Percentiles rank a stretch among this genome's conserved stretches.
phyloP scores from a whole-genome alignment of 2,888 invertebrate genomes.

The Gnatocerus cornutus region DNA sequence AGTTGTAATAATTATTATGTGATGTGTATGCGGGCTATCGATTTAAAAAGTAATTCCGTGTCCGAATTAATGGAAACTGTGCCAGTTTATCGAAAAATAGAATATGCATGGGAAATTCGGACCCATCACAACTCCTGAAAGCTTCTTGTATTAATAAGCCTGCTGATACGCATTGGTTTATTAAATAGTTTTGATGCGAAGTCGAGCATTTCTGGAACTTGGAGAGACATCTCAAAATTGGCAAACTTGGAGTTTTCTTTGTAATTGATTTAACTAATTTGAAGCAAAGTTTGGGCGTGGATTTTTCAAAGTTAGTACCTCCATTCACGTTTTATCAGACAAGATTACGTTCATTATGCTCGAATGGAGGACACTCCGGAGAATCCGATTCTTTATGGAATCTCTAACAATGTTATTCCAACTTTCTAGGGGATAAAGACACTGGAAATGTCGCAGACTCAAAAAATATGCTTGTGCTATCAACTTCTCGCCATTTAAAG shows the following conservation, averaged over 20 bases:
- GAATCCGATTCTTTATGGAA: conserved; percentile 18
- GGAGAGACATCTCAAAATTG: conserved; percentile 24
- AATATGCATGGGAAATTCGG: too few species aligned
- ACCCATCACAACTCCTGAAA: background rate
- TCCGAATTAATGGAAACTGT: too few species aligned
- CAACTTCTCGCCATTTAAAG: conserved; percentile 9
- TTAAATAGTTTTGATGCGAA: conserved; percentile 9
- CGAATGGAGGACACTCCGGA: conserved; percentile 23
- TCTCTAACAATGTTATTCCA: conserved; percentile 22
- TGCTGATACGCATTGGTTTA: conserved; percentile 13
- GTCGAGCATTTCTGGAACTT: conserved; percentile 3
- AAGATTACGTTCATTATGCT: conserved; percentile 36
- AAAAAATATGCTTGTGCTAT: background rate
- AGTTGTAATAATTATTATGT: too few species aligned
- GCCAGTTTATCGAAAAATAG: too few species aligned
- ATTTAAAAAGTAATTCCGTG: too few species aligned
- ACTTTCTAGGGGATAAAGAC: background rate
- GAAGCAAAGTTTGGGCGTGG: conserved; percentile 19
- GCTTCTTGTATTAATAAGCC: conserved; percentile 28
- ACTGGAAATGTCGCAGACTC: background rate
- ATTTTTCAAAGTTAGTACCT: conserved; percentile 34
- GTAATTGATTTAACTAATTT: conserved; percentile 43
- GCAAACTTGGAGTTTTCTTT: conserved; percentile 31
- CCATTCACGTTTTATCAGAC: conserved; percentile 30
- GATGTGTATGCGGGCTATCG: too few species aligned